phyloP scores from a whole-genome alignment of 2,888 invertebrate species.

The Palloptera scutellata region DNA sequence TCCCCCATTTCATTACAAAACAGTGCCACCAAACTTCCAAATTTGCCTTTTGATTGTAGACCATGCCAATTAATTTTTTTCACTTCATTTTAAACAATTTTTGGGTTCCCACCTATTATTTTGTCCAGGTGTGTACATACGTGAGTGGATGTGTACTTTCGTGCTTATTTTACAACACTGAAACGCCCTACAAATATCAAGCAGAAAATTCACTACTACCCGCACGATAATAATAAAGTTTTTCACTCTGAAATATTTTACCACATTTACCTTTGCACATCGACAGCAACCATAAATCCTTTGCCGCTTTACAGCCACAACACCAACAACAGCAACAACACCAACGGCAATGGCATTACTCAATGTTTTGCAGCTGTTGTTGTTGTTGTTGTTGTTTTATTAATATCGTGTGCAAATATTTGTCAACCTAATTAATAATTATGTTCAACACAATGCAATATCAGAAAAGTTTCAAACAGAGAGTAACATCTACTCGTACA shows the following conservation, averaged over 20 bases:
- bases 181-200: too few relatives aligned
- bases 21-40: too few relatives aligned
- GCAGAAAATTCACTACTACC: background rate
- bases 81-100: too few relatives aligned
- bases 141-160: background rate
- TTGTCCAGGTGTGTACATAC: too few relatives aligned
- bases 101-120: too few relatives aligned
- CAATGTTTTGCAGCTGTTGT: too few relatives aligned
- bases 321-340: background rate
- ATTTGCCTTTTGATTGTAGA: too few relatives aligned
- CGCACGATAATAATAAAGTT: constrained; percentile 14
- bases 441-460: constrained; percentile 49
- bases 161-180: too few relatives aligned
- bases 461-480: constrained; percentile 38
- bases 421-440: constrained; percentile 58
- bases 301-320: background rate
- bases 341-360: background rate
- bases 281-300: background rate
- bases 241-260: background rate
- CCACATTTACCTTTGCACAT: background rate
- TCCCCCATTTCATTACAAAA: too few relatives aligned
- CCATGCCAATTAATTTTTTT: too few relatives aligned
- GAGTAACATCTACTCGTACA: constrained; percentile 14
- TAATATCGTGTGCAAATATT: constrained; percentile 54
- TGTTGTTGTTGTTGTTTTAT: constrained; percentile 32